A percentile compares a stretch with the other conserved stretches of the same genome.
These are phyloP conservation scores for Laticauda colubrina DNA, from an alignment of 2,113 vertebrate species.

Conservation along the genomic window DNA sequence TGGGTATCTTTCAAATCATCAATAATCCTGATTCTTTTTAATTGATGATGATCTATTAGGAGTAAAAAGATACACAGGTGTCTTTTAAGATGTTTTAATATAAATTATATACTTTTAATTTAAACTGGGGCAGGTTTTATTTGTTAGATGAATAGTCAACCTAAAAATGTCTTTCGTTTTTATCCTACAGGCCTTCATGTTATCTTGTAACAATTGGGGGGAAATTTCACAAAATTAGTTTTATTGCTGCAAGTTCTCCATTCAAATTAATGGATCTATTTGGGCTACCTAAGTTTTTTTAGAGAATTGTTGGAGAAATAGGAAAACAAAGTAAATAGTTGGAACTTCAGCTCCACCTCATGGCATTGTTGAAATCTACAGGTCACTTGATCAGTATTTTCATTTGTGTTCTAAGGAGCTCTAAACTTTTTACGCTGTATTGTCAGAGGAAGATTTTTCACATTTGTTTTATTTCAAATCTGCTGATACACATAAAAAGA, in stretches of 20 bases:
- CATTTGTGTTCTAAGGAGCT: not conserved
- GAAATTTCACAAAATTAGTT: not conserved
- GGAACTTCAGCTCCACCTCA: conserved; percentile 67
- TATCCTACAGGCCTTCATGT: not conserved
- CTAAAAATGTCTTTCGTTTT: not conserved
- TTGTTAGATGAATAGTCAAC: not conserved
- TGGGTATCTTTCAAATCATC: not conserved
- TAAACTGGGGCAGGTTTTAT: not conserved
- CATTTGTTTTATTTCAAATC: not conserved
- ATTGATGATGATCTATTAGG: not conserved
- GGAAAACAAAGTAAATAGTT: conserved; percentile 44
- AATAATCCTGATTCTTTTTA: not conserved
- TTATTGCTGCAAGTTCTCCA: conserved; percentile 27
- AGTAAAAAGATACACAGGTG: not conserved
- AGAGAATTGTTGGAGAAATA: conserved; percentile 50
- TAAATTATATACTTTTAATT: not conserved
- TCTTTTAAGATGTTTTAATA: not conserved
- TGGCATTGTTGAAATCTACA: conserved; percentile 59
- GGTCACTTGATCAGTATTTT: not conserved
- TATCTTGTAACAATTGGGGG: not conserved
- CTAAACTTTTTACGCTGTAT: not conserved
- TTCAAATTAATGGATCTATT: conserved; percentile 46
- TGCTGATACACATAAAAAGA: not conserved
- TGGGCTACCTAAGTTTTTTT: conserved; percentile 50
- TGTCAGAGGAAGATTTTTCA: not conserved